phyloP scores from a whole-genome alignment of 1,140 invertebrate species.

The Papilio aristodemus region DNA sequence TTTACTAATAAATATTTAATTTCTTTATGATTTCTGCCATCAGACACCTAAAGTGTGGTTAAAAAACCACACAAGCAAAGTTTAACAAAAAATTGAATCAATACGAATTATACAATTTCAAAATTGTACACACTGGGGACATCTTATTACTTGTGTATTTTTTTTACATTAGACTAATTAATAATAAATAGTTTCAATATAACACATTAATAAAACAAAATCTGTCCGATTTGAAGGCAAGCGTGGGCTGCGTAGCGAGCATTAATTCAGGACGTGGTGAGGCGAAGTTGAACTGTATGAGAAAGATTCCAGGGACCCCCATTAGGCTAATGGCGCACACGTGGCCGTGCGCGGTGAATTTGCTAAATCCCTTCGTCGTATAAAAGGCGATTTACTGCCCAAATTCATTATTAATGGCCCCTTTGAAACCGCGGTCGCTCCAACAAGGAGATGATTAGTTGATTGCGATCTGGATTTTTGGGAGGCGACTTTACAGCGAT shows the following conservation, averaged over 20 bases:
- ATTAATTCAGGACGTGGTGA: conserved; percentile 22
- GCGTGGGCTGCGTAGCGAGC: conserved; percentile 3
- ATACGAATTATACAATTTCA: no score
- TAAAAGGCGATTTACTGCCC: conserved; percentile 65
- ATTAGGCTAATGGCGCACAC: conserved; percentile 67
- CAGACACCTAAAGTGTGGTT: no score
- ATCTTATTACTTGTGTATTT: no score
- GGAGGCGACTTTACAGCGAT: conserved; percentile 11
- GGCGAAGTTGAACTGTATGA: conserved; percentile 26
- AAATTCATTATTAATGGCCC: conserved; percentile 68
- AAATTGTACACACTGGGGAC: no score
- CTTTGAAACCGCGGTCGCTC: conserved; percentile 51
- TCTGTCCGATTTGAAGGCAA: neutral
- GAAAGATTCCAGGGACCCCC: conserved; percentile 50
- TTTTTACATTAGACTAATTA: no score
- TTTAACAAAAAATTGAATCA: no score
- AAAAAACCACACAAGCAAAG: no score
- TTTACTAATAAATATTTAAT: no score
- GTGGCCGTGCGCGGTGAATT: conserved; percentile 48
- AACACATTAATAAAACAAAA: neutral
- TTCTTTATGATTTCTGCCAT: no score
- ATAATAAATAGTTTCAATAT: neutral
- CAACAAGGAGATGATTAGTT: conserved; percentile 57
- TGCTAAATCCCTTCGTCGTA: conserved; percentile 59
- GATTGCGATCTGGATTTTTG: conserved; percentile 54